phyloP scores from a whole-genome alignment of 2,888 invertebrate species.

The Muscina levida region DNA sequence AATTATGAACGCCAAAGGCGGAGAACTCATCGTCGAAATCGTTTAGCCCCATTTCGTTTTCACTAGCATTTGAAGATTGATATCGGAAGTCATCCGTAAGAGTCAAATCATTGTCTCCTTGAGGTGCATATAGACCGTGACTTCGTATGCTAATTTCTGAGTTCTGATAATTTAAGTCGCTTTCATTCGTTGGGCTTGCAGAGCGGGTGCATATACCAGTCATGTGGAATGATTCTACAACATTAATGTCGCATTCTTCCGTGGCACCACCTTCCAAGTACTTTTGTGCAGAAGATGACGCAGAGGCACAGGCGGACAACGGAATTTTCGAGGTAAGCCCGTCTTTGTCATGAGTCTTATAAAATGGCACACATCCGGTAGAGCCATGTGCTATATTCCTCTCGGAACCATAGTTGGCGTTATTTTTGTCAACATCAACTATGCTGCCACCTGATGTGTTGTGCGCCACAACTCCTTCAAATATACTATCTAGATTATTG shows the following conservation, averaged over 20 bases:
- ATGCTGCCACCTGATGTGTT: neutral
- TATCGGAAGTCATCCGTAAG: slow-evolving; percentile 80
- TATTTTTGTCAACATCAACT: slow-evolving; percentile 17
- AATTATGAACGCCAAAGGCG: slow-evolving; percentile 61
- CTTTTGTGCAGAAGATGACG: slow-evolving; percentile 34
- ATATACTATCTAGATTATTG: slow-evolving; percentile 73
- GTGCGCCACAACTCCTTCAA: neutral
- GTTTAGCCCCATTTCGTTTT: slow-evolving; percentile 76
- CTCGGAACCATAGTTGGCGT: slow-evolving; percentile 47
- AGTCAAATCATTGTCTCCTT: slow-evolving; percentile 81
- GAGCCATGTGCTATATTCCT: slow-evolving; percentile 28
- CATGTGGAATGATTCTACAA: slow-evolving; percentile 46
- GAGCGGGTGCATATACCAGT: slow-evolving; percentile 68
- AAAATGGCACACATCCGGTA: slow-evolving; percentile 40
- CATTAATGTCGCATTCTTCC: slow-evolving; percentile 28
- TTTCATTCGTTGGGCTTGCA: slow-evolving; percentile 81
- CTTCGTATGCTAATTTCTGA: slow-evolving; percentile 85
- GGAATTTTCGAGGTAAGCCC: neutral
- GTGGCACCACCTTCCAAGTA: slow-evolving; percentile 29
- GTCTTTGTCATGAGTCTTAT: slow-evolving; percentile 19
- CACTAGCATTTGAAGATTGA: slow-evolving; percentile 79
- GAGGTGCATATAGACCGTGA: slow-evolving; percentile 84
- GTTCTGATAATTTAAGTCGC: slow-evolving; percentile 84
- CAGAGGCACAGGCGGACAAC: neutral
- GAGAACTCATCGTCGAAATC: slow-evolving; percentile 78